These are phyloP conservation scores for Argyra leucocephala DNA, from an alignment of 2,888 invertebrate species.

Conservation along the genomic window DNA sequence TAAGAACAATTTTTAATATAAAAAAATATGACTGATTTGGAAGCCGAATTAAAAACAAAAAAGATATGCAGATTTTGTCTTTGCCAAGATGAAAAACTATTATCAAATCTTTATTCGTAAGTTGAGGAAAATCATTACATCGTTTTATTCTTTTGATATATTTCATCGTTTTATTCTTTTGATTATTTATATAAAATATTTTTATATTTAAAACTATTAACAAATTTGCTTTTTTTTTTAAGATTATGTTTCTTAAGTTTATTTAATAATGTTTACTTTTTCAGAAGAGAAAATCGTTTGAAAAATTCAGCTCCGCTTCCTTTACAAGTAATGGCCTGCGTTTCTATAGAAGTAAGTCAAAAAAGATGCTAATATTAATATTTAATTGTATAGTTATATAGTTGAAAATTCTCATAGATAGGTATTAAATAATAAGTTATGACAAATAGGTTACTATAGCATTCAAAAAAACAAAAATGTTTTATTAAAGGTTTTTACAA, in stretches of 20 bases:
- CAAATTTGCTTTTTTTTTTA: no score
- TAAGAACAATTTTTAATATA: neutral
- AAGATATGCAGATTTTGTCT: constrained; percentile 69
- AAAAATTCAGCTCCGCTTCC: constrained; percentile 57
- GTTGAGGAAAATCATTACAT: no score
- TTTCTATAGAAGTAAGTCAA: constrained; percentile 62
- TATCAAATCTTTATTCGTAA: constrained; percentile 56
- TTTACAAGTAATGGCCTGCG: constrained; percentile 67
- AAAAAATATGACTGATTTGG: neutral
- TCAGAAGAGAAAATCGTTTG: constrained; percentile 41
- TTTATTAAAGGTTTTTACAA: constrained; percentile 33
- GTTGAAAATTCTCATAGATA: no score
- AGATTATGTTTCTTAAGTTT: no score
- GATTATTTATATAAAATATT: no score
- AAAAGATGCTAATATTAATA: neutral
- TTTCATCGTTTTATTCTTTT: no score
- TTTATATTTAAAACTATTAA: no score
- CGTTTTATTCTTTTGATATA: no score
- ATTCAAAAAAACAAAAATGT: neutral
- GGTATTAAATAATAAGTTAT: no score
- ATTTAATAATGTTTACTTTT: neutral
- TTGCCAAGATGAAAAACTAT: constrained; percentile 49
- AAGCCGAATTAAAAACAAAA: constrained; percentile 51
- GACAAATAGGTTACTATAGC: neutral
- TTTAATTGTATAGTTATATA: neutral